Conservation (phyloP, 2,113 vertebrate genomes). For the Lampris megalopsis region DNA sequence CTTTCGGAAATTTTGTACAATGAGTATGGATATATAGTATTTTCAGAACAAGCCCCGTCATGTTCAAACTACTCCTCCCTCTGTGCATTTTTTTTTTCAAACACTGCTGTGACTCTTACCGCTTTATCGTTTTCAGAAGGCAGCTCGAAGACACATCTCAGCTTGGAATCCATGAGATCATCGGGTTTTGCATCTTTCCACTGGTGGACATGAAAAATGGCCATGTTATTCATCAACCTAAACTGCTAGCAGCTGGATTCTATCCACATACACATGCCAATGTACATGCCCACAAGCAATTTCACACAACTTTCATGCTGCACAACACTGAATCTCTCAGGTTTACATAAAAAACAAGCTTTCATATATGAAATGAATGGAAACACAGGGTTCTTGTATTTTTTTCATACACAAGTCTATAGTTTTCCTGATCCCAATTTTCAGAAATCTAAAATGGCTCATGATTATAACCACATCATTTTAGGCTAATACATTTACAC, state of each 20-base stretch:
- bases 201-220: constrained; percentile 81
- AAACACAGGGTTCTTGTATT: neutral
- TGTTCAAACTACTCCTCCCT: neutral
- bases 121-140: constrained; percentile 96
- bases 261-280: constrained; percentile 21
- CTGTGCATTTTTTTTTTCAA: neutral
- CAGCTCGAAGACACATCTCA: constrained; percentile 98
- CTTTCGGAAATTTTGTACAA: too few relatives aligned
- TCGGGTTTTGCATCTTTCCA: constrained; percentile 99
- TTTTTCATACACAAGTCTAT: neutral
- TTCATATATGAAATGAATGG: neutral
- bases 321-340: constrained; percentile 9
- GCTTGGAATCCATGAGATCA: constrained; percentile 99
- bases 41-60: neutral
- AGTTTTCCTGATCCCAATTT: too few relatives aligned
- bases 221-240: constrained; percentile 62
- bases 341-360: neutral
- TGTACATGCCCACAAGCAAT: constrained; percentile 12
- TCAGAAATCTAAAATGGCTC: too few relatives aligned
- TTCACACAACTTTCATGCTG: constrained; percentile 16
- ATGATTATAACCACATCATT: too few relatives aligned
- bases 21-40: neutral
- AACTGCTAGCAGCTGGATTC: constrained; percentile 62
- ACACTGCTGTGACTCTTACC: constrained; percentile 83
- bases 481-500: too few relatives aligned